These are phyloP conservation scores for Pectinophora gossypiella DNA, from an alignment of 1,140 invertebrate genomes.

Conservation along the genomic window DNA sequence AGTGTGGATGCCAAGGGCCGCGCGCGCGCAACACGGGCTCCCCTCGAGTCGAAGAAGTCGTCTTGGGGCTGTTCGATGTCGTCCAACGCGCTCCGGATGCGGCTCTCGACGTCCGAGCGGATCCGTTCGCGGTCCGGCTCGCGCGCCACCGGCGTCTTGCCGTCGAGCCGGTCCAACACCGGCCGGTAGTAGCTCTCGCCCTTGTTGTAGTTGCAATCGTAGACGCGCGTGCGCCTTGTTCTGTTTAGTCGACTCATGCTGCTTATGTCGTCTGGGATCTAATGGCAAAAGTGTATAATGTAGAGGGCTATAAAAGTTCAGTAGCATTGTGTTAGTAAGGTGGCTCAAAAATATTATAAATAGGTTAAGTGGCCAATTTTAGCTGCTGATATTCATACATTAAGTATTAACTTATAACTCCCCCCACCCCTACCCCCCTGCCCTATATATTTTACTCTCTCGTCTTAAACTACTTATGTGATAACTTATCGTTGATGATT, in stretches of 20 bases:
- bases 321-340: no score
- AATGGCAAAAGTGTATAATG: no score
- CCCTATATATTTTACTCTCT: no score
- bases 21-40: slow-evolving; percentile 56
- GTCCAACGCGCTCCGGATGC: slow-evolving; percentile 71
- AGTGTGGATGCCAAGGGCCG: slow-evolving; percentile 64
- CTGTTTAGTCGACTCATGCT: slow-evolving; percentile 71
- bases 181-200: slow-evolving; percentile 87
- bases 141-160: slow-evolving; percentile 78
- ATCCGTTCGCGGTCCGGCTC: slow-evolving; percentile 51
- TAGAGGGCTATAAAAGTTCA: no score
- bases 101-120: slow-evolving; percentile 57
- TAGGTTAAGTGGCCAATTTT: no score
- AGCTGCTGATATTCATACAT: no score
- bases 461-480: no score
- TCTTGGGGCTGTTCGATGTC: slow-evolving; percentile 48
- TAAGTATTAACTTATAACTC: no score
- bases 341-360: no score
- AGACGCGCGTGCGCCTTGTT: slow-evolving; percentile 83
- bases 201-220: slow-evolving; percentile 88
- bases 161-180: slow-evolving; percentile 83
- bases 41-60: slow-evolving; percentile 70
- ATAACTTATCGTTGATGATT: no score
- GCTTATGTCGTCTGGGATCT: no score
- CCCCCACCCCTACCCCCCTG: no score